These are phyloP conservation scores for Drosophila rellima DNA, from an alignment of 2,888 invertebrate species.

Conservation along the genomic window DNA sequence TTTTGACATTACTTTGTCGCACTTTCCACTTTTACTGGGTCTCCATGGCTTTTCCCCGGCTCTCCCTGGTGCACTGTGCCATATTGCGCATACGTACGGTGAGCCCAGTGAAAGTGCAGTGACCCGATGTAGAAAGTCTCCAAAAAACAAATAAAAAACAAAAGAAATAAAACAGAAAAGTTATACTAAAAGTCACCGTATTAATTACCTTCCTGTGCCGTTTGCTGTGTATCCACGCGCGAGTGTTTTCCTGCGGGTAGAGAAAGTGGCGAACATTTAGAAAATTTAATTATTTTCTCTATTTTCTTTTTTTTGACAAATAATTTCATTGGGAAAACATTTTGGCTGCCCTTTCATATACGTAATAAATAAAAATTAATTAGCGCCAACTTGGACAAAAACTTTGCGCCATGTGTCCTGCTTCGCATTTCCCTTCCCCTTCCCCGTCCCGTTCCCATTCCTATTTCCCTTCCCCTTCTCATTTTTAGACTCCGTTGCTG, in stretches of 20 bases:
- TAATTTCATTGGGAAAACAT: conserved; percentile 60
- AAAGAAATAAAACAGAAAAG: conserved; percentile 16
- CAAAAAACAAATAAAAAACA: conserved; percentile 5
- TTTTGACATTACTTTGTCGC: conserved; percentile 48
- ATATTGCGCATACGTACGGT: conserved; percentile 58
- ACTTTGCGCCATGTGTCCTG: conserved; percentile 47
- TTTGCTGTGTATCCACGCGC: conserved; percentile 83
- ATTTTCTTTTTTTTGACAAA: conserved; percentile 35
- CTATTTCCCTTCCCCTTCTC: background rate
- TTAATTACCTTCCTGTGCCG: conserved; percentile 84
- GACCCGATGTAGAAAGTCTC: conserved; percentile 14
- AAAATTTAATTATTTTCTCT: conserved; percentile 62
- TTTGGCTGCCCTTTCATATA: conserved; percentile 54
- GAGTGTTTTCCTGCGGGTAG: conserved; percentile 84
- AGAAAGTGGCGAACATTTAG: conserved; percentile 46
- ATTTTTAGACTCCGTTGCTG: conserved; percentile 22
- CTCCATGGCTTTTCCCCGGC: conserved; percentile 8
- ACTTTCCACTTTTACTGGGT: conserved; percentile 26
- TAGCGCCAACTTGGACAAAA: conserved; percentile 65
- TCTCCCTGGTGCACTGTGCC: conserved; percentile 46
- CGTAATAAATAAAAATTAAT: conserved; percentile 79
- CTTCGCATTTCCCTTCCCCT: conserved; percentile 15
- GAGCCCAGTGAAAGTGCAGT: conserved; percentile 42
- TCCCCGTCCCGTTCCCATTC: conserved; percentile 3
- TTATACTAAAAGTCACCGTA: conserved; percentile 46